These are phyloP conservation scores for Trochalopteron elliotii DNA, from an alignment of 2,113 vertebrate species.

Conservation along the genomic window DNA sequence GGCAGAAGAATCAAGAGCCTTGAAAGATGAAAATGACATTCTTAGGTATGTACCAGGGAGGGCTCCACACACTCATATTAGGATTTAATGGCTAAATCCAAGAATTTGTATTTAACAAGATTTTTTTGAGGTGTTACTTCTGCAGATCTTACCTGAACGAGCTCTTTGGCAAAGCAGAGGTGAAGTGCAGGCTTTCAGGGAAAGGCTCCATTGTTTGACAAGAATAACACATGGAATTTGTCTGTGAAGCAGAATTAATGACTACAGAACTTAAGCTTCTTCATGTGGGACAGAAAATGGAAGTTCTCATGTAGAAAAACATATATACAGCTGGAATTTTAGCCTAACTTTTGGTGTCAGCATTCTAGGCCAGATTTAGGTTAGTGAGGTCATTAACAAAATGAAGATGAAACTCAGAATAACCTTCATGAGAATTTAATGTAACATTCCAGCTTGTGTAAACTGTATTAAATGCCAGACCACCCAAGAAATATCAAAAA, in stretches of 20 bases:
- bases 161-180: not conserved
- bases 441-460: not conserved
- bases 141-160: not conserved
- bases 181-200: not conserved
- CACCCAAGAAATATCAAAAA: not conserved
- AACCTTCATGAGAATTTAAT: not conserved
- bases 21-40: slow-evolving; percentile 95
- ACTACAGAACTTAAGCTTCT: not conserved
- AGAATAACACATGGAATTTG: not conserved
- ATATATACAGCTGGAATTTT: not conserved
- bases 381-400: not conserved
- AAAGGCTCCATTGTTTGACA: not conserved
- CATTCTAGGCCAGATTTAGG: not conserved
- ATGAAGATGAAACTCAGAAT: not conserved
- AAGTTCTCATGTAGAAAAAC: not conserved
- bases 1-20: slow-evolving; percentile 92
- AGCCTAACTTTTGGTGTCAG: not conserved
- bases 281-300: not conserved
- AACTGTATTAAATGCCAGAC: not conserved
- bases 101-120: not conserved
- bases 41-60: slow-evolving; percentile 78
- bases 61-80: not conserved
- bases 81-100: not conserved
- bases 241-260: not conserved
- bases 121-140: not conserved